Evolutionary conservation across 1,140 invertebrate species (phyloP), one percentile per base, ranked within the genome.

Genomic region (Drosophila serrata): DNA sequence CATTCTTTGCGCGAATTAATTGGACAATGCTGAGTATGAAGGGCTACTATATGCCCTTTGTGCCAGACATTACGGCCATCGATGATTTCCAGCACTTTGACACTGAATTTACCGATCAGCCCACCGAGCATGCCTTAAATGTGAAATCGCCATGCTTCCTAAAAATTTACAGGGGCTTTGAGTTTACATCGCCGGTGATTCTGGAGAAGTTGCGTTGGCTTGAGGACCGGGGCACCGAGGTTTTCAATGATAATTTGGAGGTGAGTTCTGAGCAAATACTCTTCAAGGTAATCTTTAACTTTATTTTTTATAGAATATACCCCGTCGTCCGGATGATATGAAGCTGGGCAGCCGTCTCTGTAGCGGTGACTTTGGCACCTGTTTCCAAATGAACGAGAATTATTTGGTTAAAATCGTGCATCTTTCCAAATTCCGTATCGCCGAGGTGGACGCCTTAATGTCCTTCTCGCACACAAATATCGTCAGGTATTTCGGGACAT

Each of bases 81-180:
- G 6, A 43, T 9, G 40, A 43, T 43, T 17, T 43, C 9, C 40
- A 12, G 4, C 4, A 43, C 17, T 43, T 43, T 12, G 40, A 43
- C 5, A 0, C 4, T 2, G 17, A 43, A 3, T 9, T 19, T 5
- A 19, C 40, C 40, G 0, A 1, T 1, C 9, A 6, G 40, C 11
- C 17, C 5, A 11, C 0, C 40, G 40, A 12, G 9, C 0, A 19
- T 17, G 5, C 40, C 40, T 9, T 17, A 1, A 0, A 4, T 4
- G 40, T 11, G 39, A 3, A 6, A 0, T 4, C 3, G 17, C 40
- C 9, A 17, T 1, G 3, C 0, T 2, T 2, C 1, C 1, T 43
- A 1, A 1, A 11, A 12, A 0, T 43, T 6, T 43, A 12, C 11
- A 19, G 6, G 9, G 40, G 13, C 17, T 43, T 12, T 3, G 9